Conservation (phyloP, 37 sponge, comb jelly and placozoan genomes). For the Bolinopsis microptera region DNA sequence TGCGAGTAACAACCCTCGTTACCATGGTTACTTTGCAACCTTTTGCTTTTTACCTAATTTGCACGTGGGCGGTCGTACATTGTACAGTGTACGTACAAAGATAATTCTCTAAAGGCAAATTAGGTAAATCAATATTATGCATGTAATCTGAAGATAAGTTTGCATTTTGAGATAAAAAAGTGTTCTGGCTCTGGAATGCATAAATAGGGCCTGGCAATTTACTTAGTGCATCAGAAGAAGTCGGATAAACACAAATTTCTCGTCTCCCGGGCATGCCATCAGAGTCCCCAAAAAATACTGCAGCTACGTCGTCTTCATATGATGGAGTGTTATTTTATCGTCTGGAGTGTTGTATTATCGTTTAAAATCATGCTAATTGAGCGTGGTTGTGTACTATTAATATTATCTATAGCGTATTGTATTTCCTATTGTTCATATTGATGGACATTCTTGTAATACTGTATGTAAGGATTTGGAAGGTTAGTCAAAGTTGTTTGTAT, state of each 20-base stretch:
- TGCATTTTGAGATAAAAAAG: background rate
- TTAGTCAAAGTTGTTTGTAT: background rate
- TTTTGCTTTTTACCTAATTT: too few relatives aligned
- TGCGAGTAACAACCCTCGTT: too few relatives aligned
- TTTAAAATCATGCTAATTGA: background rate
- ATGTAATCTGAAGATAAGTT: background rate
- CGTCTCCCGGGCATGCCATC: conserved; percentile 1
- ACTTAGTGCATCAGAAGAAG: background rate
- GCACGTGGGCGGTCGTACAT: too few relatives aligned
- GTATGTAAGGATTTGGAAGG: background rate
- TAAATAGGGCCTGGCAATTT: background rate
- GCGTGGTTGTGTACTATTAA: background rate
- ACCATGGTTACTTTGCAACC: too few relatives aligned
- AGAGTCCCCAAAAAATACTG: background rate
- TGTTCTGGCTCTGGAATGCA: background rate
- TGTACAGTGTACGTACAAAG: too few relatives aligned
- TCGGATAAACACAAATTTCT: background rate
- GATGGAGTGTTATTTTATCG: background rate
- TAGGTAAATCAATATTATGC: background rate
- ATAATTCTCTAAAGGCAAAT: too few relatives aligned
- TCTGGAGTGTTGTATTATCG: background rate
- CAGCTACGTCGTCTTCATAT: conserved; percentile 21
- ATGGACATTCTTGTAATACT: background rate
- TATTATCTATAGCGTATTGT: background rate
- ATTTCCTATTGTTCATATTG: background rate